Conservation (phyloP, 1,140 invertebrate genomes). For the Eriocheir sinensis region DNA sequence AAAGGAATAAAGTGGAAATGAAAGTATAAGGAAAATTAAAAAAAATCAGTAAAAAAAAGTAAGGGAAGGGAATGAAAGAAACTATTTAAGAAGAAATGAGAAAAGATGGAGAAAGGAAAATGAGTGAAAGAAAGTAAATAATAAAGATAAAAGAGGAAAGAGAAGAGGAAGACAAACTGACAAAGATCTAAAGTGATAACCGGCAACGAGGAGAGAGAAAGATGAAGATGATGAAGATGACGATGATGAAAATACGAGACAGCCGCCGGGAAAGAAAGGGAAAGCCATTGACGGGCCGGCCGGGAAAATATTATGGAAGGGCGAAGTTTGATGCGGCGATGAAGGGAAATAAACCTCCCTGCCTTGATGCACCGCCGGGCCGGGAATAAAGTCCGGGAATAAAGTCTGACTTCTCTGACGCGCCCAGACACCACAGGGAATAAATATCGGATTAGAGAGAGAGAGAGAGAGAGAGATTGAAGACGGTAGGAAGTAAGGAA, state of each 20-base stretch:
- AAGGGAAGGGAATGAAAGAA: too few relatives aligned
- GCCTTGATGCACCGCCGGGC: neutral
- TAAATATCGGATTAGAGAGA: neutral
- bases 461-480: neutral
- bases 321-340: neutral
- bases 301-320: constrained; percentile 24
- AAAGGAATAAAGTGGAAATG: too few relatives aligned
- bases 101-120: too few relatives aligned
- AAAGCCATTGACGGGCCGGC: neutral
- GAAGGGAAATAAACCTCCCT: neutral
- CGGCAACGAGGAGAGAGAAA: too few relatives aligned
- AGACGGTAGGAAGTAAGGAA: neutral
- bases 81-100: too few relatives aligned
- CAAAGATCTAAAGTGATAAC: too few relatives aligned
- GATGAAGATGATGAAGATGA: too few relatives aligned
- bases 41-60: too few relatives aligned
- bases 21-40: too few relatives aligned
- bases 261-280: neutral
- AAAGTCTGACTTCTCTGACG: neutral
- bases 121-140: neutral
- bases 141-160: too few relatives aligned
- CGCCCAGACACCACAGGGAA: neutral
- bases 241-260: neutral
- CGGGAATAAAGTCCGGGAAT: neutral
- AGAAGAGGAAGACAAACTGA: too few relatives aligned